Conservation (phyloP, 1,140 invertebrate genomes). For the Bombus terrestris region DNA sequence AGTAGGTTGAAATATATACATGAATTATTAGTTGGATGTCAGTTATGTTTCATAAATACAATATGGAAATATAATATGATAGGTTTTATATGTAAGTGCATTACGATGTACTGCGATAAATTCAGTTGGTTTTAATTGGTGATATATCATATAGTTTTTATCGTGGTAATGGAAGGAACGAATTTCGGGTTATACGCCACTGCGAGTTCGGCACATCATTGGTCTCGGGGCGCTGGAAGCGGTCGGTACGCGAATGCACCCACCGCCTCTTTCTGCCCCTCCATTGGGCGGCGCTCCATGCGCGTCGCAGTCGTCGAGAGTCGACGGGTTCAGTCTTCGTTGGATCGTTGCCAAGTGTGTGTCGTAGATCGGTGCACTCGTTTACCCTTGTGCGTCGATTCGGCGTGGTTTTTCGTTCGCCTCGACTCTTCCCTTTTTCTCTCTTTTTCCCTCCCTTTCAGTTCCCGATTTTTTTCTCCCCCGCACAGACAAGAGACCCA, state of each 20-base stretch:
- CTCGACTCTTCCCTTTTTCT: conserved; percentile 30
- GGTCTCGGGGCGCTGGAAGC: conserved; percentile 31
- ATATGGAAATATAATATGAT: not conserved
- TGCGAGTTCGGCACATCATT: conserved; percentile 1
- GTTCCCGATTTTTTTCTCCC: not conserved
- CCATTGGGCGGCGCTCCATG: conserved; percentile 67
- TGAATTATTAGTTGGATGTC: not conserved
- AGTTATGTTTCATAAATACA: not conserved
- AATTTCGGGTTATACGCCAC: not conserved
- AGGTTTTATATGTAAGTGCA: not conserved
- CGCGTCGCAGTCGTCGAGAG: conserved; percentile 73
- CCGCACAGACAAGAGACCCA: not conserved
- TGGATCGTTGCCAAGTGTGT: conserved; percentile 76
- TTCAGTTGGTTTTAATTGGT: not conserved
- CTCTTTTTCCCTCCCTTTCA: not conserved
- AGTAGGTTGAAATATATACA: no score
- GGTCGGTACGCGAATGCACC: conserved; percentile 44
- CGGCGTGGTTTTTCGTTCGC: conserved; percentile 51
- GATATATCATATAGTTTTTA: not conserved
- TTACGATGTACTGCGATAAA: not conserved
- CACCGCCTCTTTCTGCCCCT: conserved; percentile 29
- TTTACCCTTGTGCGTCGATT: conserved; percentile 38
- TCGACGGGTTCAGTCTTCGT: conserved; percentile 76
- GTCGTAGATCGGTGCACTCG: conserved; percentile 37
- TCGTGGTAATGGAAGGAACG: no score